Base-by-base conservation (phyloP, 2,888 invertebrate genomes). In the Ctenicera cuprea region DNA sequence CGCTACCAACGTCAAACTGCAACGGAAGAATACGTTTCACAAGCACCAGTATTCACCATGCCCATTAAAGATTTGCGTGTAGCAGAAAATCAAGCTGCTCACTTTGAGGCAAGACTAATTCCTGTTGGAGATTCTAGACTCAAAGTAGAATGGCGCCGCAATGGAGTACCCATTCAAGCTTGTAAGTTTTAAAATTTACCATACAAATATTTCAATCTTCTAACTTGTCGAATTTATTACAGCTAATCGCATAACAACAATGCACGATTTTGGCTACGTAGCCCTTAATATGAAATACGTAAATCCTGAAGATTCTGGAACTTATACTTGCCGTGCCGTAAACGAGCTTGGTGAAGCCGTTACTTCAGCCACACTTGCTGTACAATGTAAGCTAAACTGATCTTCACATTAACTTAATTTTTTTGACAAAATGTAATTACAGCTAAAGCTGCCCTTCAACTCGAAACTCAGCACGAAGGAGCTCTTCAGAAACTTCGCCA, bases 231-330 rank as follows among this genome's bases (percentile, higher is more conserved):
- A n/a, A 41, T 41, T 41, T 41, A 63, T 85, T 86, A 64, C 79
- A 94, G 94, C 96, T n/a, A 96, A 96, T 85, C 94, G 96, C 74
- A 90, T 95, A 33, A 95, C 95, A 50, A 97, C 97, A 9, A 96
- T 97, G 94, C 97, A 98, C 85, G 99, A 99, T 86, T 98, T 99
- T 86, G 99, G 99, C 61, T 98, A 97, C 86, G 98, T 98, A 26
- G 97, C 97, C 43, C 89, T 97, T 16, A 97, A 97, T 82, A 95
- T 97, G 94, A 96, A 96, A 85, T 96, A 96, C 82, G 96, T 96
- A 0, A 95, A 95, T 84, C 97, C 97, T 20, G 97, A 97, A 87
- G 99, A 99, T 88, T 96, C 97, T 1, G 98, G 98, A 54, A 96
- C 97, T 43, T 98, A 98, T 87, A 98, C 97, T 1, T 97, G 98